phyloP scores from a whole-genome alignment of 2,888 invertebrate species.

The Cephus nigrinus region DNA sequence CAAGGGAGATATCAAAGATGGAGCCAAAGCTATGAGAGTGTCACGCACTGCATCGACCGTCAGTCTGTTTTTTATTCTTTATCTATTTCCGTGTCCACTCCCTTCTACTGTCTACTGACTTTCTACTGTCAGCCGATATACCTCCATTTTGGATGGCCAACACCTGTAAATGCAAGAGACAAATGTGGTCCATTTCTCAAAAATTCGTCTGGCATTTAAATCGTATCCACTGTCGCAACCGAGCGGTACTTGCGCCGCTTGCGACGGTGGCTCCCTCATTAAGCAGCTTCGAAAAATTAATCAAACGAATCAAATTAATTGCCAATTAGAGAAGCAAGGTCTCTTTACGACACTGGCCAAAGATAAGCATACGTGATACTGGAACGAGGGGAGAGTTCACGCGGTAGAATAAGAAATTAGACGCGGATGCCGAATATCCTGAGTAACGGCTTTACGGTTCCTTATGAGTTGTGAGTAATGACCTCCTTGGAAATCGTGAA shows the following conservation, averaged over 20 bases:
- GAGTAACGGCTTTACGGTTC: too few relatives aligned
- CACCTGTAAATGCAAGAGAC: constrained; percentile 1
- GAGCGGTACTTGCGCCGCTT: constrained; percentile 8
- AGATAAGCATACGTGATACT: background rate
- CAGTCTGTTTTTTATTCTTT: background rate
- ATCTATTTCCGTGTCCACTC: background rate
- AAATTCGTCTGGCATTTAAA: constrained; percentile 21
- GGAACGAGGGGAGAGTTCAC: too few relatives aligned
- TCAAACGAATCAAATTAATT: constrained; percentile 48
- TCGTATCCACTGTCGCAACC: constrained; percentile 14
- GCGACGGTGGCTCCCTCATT: constrained; percentile 16
- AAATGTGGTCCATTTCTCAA: constrained; percentile 18
- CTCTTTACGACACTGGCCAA: constrained; percentile 21
- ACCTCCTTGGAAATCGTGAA: too few relatives aligned
- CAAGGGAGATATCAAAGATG: too few relatives aligned
- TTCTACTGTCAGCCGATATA: too few relatives aligned
- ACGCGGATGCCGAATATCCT: too few relatives aligned
- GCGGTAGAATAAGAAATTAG: too few relatives aligned
- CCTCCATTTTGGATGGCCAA: too few relatives aligned
- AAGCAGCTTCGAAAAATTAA: constrained; percentile 29
- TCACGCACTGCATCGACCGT: background rate
- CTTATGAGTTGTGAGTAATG: too few relatives aligned
- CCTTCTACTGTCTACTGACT: too few relatives aligned
- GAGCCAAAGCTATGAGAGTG: too few relatives aligned
- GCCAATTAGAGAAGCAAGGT: constrained; percentile 38